Evolutionary conservation across 2,888 invertebrate genomes (phyloP).

Genomic region (Micoletzkya japonica): DNA sequence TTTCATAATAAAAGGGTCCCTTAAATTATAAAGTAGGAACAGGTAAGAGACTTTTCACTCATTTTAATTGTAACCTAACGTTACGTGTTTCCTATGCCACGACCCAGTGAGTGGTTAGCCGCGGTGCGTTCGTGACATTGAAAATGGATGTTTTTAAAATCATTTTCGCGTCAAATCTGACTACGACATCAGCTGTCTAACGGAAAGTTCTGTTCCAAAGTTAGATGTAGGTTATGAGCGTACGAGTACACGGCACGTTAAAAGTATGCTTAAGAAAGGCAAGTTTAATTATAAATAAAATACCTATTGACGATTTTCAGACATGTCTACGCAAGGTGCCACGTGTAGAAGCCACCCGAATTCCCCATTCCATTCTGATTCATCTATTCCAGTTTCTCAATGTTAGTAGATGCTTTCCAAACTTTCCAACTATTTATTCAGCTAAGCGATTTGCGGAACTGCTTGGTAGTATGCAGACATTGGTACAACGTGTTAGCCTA

Average conservation of each 20-base stretch:
- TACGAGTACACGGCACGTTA: no score
- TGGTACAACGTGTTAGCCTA: conserved; percentile 83
- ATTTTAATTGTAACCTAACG: no score
- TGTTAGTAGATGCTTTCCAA: not conserved
- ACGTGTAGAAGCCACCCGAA: conserved; percentile 41
- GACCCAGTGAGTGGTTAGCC: no score
- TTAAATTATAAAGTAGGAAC: no score
- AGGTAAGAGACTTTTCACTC: no score
- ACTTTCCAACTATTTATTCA: conserved; percentile 21
- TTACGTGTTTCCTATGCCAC: no score
- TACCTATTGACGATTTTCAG: not conserved
- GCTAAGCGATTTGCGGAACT: conserved; percentile 78
- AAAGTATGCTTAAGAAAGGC: no score
- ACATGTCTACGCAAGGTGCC: conserved; percentile 25
- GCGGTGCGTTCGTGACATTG: no score
- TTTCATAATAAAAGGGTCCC: no score
- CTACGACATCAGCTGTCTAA: not conserved
- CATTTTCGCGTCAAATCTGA: not conserved
- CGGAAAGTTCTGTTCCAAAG: not conserved
- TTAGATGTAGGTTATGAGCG: no score
- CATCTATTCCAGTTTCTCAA: conserved; percentile 48
- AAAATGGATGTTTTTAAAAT: no score
- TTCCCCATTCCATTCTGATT: conserved; percentile 50
- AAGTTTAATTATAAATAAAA: no score
- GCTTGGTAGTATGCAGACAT: conserved; percentile 86